Percentiles rank a stretch among this genome's conserved stretches.
Evolutionary conservation across 2,797 vertebrate species (phyloP).

Genomic region (Acrossocheilus fasciatus): DNA sequence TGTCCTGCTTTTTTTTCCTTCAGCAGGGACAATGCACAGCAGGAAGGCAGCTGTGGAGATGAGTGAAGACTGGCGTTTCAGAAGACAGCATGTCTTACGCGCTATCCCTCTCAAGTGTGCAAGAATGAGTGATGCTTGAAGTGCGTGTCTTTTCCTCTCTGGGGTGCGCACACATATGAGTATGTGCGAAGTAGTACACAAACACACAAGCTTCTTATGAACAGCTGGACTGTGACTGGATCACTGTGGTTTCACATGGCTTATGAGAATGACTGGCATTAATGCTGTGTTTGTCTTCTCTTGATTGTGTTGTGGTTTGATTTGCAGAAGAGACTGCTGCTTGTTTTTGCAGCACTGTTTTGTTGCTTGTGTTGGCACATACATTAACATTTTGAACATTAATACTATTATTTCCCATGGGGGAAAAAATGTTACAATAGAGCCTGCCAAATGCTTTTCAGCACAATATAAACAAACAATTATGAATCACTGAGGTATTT

Average conservation of each 20-base stretch:
- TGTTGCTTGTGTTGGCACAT: neutral
- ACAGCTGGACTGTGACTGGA: constrained; percentile 32
- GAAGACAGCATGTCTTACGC: constrained; percentile 46
- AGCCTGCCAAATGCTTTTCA: neutral
- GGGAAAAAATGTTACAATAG: neutral
- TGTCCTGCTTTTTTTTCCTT: constrained; percentile 39
- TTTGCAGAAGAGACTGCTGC: neutral
- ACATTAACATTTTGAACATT: neutral
- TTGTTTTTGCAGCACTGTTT: neutral
- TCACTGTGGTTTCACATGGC: neutral
- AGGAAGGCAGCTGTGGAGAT: constrained; percentile 48
- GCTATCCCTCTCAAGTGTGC: constrained; percentile 40
- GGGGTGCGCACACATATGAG: constrained; percentile 22
- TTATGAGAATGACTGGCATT: constrained; percentile 5
- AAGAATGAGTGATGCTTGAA: constrained; percentile 50
- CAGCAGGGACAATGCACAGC: constrained; percentile 50
- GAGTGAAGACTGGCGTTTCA: constrained; percentile 45
- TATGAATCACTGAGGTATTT: neutral
- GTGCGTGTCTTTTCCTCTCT: constrained; percentile 27
- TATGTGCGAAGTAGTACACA: neutral
- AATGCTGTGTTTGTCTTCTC: constrained; percentile 34
- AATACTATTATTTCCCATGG: neutral
- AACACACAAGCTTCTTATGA: constrained; percentile 8
- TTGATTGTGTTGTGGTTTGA: constrained; percentile 28
- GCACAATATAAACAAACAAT: neutral